phyloP scores from a whole-genome alignment of 2,113 vertebrate species.

The Podiceps cristatus region DNA sequence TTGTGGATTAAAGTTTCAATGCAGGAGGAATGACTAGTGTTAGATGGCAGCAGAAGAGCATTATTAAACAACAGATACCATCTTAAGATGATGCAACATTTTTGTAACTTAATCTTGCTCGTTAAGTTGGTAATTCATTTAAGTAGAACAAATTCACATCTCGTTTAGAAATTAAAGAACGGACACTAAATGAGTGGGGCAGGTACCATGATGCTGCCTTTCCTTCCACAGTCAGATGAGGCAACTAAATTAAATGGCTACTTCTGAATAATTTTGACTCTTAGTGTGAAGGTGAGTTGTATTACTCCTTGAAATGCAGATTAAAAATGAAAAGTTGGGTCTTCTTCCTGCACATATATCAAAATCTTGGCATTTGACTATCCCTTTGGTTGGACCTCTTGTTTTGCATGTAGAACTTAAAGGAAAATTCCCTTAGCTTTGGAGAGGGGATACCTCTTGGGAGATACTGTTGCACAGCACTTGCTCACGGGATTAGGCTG shows the following conservation, averaged over 20 bases:
- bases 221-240: not conserved
- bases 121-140: not conserved
- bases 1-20: not conserved
- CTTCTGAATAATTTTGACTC: not conserved
- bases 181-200: not conserved
- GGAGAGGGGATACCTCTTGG: not conserved
- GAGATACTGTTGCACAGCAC: not conserved
- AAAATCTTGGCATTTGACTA: not conserved
- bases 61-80: not conserved
- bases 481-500: not conserved
- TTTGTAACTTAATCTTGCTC: not conserved
- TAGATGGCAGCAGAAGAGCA: not conserved
- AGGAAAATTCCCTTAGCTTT: not conserved
- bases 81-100: not conserved
- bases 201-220: not conserved
- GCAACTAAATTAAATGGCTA: not conserved
- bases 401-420: not conserved
- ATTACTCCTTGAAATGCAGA: not conserved
- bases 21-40: not conserved
- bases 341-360: not conserved
- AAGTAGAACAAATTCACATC: not conserved
- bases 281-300: not conserved
- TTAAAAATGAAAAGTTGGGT: not conserved
- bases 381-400: not conserved
- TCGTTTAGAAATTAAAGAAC: not conserved